Evolutionary conservation across 2,797 vertebrate genomes (phyloP), one percentile per base, ranked within the genome.

Genomic region (Macroramphosus scolopax): DNA sequence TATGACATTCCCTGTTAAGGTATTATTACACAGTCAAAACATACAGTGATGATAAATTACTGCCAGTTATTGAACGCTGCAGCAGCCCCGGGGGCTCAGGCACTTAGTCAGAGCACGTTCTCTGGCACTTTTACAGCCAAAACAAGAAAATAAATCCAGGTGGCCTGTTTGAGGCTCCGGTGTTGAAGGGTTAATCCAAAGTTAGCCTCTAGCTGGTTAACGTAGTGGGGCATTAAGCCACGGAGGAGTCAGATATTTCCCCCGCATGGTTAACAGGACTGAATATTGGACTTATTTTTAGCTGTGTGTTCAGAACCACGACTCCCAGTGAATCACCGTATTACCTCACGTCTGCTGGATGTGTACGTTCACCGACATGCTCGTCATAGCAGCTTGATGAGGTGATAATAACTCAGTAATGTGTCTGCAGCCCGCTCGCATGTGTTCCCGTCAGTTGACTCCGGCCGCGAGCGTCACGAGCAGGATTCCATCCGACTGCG

Each of bases 231-330:
- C 14, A 32, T 55, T 49, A 55, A 45, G 12, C 47, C 52, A 31
- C 35, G 47, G 6, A 28, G 50, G 11, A 38, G 17, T 2, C 22
- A 14, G 9, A 22, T 42, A 45, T 63, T 52, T 64, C 35, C 41
- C 24, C 14, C 6, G 8, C 10, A 13, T 35, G 17, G 3, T 26
- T 22, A 22, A 22, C 20, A 22, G 7, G 3, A 26, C 2, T 6
- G 25, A 26, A 9, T 17, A 12, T 35, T 17, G 5, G 33, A 2
- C 9, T 2, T 35, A 11, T 16, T 13, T 15, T 5, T 4, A 22
- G 14, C 5, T 8, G 3, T 17, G 33, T 17, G 6, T 1, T 9
- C 10, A 17, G 16, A 35, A 35, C 16, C 16, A 4, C 10, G 8
- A 34, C 31, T 45, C 25, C 7, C 26, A 29, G 31, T 44, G 12